These are phyloP conservation scores for Mythimna impura DNA, from an alignment of 2,888 invertebrate species.

Conservation along the genomic window DNA sequence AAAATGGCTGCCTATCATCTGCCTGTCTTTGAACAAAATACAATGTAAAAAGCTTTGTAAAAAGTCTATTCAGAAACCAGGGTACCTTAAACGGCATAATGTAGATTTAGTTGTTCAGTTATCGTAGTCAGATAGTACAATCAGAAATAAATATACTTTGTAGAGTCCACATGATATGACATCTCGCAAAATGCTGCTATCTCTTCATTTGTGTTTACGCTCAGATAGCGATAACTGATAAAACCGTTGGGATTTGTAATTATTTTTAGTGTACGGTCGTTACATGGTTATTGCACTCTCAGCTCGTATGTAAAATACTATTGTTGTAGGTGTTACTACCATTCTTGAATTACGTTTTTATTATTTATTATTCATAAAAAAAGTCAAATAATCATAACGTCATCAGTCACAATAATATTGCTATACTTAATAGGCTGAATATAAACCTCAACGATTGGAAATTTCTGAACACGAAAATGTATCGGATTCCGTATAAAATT, in stretches of 20 bases:
- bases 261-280: conserved; percentile 75
- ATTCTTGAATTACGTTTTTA: too few species aligned
- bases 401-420: too few species aligned
- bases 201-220: conserved; percentile 79
- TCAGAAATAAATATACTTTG: conserved; percentile 82
- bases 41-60: conserved; percentile 18
- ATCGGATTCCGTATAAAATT: background rate
- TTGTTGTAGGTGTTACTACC: too few species aligned
- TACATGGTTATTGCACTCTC: conserved; percentile 56
- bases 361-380: too few species aligned
- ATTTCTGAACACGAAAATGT: background rate
- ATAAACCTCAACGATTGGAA: background rate
- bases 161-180: conserved; percentile 77
- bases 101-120: conserved; percentile 66
- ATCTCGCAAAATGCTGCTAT: conserved; percentile 82
- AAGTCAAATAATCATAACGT: too few species aligned
- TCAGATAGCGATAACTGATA: conserved; percentile 77
- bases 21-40: background rate
- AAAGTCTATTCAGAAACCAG: conserved; percentile 11
- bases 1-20: conserved; percentile 3
- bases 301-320: conserved; percentile 31
- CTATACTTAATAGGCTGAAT: background rate
- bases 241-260: conserved; percentile 76
- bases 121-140: conserved; percentile 78
- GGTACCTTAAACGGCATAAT: conserved; percentile 50